Evolutionary conservation across 2,113 vertebrate species (phyloP).

Genomic region (Chaetodon trifascialis): DNA sequence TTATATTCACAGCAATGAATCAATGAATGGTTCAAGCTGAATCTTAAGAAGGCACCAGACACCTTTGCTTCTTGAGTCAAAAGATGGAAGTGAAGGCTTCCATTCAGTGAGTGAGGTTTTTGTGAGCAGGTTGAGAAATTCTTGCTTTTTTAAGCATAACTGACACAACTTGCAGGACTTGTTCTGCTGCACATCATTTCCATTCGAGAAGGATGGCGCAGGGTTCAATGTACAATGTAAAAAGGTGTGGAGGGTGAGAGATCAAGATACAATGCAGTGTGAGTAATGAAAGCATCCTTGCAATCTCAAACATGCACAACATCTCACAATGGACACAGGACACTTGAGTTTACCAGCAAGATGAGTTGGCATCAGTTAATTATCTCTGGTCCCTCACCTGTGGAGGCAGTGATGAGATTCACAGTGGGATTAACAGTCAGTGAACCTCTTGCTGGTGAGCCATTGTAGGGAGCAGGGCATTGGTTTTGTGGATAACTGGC

Average conservation of each 20-base stretch:
- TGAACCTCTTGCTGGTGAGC: too few species aligned
- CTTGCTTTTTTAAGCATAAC: constrained; percentile 9
- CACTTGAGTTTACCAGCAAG: too few species aligned
- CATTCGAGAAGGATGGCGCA: neutral
- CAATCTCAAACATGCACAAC: constrained; percentile 4
- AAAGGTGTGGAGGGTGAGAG: neutral
- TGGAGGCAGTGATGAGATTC: too few species aligned
- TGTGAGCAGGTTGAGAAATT: neutral
- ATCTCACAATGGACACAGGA: neutral
- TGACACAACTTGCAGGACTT: constrained; percentile 48
- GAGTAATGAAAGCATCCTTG: neutral
- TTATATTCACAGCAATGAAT: neutral
- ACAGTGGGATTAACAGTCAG: too few species aligned
- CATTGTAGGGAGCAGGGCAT: too few species aligned
- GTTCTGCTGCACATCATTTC: constrained; percentile 40
- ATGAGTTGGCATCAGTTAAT: too few species aligned
- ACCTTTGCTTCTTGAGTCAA: neutral
- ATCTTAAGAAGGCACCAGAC: neutral
- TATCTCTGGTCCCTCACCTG: too few species aligned
- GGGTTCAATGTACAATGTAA: neutral
- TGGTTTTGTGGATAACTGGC: too few species aligned
- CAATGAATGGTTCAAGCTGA: neutral
- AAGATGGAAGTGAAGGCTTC: constrained; percentile 3
- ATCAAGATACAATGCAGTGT: neutral
- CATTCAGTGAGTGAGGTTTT: neutral